Conservation (phyloP, 2,113 vertebrate genomes). For the Prietella phreatophila region DNA sequence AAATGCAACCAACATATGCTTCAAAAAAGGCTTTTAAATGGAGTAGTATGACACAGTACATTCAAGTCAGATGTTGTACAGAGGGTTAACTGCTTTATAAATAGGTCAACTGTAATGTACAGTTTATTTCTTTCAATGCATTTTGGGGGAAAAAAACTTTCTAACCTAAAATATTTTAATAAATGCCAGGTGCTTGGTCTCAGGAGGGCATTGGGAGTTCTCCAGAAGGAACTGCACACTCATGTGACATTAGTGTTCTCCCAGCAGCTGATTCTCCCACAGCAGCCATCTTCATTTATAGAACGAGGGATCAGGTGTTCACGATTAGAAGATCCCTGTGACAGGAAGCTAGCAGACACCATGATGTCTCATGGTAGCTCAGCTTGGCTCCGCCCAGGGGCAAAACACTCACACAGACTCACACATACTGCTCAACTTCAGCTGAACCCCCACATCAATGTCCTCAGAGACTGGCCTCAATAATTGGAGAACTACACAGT, state of each 20-base stretch:
- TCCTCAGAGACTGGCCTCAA: slow-evolving; percentile 34
- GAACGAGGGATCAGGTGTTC: slow-evolving; percentile 64
- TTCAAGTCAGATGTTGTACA: background rate
- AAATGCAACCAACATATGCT: background rate
- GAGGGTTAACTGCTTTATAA: background rate
- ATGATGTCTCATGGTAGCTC: slow-evolving; percentile 18
- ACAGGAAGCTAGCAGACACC: slow-evolving; percentile 69
- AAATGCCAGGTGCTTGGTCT: background rate
- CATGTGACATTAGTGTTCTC: slow-evolving; percentile 54
- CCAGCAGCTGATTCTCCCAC: slow-evolving; percentile 59
- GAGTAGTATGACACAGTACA: background rate
- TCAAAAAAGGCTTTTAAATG: background rate
- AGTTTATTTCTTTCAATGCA: background rate
- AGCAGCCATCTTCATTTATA: slow-evolving; percentile 70
- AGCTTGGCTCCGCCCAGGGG: slow-evolving; percentile 17
- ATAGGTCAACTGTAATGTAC: background rate
- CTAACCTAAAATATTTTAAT: background rate
- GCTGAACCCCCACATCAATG: slow-evolving; percentile 41
- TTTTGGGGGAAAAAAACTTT: background rate
- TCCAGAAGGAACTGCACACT: slow-evolving; percentile 64
- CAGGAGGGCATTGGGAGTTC: background rate
- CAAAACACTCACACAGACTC: slow-evolving; percentile 22
- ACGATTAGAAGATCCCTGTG: slow-evolving; percentile 66
- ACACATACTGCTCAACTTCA: slow-evolving; percentile 43
- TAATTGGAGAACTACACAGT: slow-evolving; percentile 32